Conservation (phyloP, 2,797 vertebrate genomes). For the Rhabdophis nuchalis region DNA sequence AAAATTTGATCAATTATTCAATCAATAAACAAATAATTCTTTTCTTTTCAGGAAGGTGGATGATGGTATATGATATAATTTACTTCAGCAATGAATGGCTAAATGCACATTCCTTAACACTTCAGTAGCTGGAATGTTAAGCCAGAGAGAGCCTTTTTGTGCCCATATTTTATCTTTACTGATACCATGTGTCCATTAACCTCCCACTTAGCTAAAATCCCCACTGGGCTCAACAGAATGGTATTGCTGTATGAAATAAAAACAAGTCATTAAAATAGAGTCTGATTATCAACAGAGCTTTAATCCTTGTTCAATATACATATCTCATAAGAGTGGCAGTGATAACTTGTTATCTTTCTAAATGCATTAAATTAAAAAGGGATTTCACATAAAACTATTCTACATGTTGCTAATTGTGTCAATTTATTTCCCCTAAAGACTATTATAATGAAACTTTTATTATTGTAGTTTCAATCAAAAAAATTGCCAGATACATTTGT, state of each 20-base stretch:
- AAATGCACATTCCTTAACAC: conserved; percentile 9
- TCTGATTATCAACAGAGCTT: conserved; percentile 28
- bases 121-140: conserved; percentile 6
- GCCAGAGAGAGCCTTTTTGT: neutral
- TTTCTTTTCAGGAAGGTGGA: neutral
- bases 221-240: neutral
- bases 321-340: conserved; percentile 21
- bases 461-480: neutral
- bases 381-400: neutral
- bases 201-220: conserved; percentile 2
- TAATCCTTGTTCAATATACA: conserved; percentile 4
- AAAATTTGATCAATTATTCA: neutral
- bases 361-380: conserved; percentile 5
- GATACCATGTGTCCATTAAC: conserved; percentile 24
- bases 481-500: neutral
- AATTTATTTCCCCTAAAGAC: neutral
- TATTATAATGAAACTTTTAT: conserved; percentile 17
- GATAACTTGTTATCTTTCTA: conserved; percentile 19
- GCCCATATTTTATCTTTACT: conserved; percentile 31
- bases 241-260: conserved; percentile 40
- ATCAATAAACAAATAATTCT: neutral
- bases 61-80: neutral
- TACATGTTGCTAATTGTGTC: conserved; percentile 1
- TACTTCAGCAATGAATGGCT: neutral
- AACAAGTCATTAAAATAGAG: conserved; percentile 28